Evolutionary conservation across 2,888 invertebrate species (phyloP), one percentile per base, ranked within the genome.

Genomic region (Euclidia mi): DNA sequence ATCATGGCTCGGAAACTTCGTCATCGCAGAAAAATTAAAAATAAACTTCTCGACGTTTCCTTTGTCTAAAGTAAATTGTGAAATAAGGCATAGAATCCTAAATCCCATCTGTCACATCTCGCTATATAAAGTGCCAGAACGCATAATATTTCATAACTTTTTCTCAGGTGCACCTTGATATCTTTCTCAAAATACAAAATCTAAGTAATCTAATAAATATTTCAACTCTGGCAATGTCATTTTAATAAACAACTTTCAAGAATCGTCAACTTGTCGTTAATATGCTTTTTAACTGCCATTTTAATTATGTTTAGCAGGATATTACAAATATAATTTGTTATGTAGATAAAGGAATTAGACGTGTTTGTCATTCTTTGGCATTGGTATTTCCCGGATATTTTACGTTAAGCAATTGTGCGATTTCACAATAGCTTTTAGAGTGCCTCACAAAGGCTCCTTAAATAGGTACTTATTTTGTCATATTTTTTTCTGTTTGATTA

Each of bases 321-420:
- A 61, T 69, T 61, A 55, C 56, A 34, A 11, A 52, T 32, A 58
- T 57, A 61, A 46, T 52, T 50, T 53, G 48, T 49, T 53, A 43
- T 49, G 31, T 45, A 38, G 51, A 44, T 55, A 56, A 42, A 52
- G 44, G 53, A 65, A 56, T 45, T 52, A 61, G 56, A 55, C 38
- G 20, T 50, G 52, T 64, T 72, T 58, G 53, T 59, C 56, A 55
- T 71, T 65, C 47, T 59, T 28, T 45, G 40, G 11, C 18, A 43
- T 56, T 65, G 50, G 61, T 38, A 52, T 73, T 60, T 71, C 73
- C 65, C 65, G 73, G 70, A 73, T 65, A 44, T 43, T 28, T 20
- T 3, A 32, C 32, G 38, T 64, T 64, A 42, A 48, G 42, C 45
- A 57, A 69, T 66, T 64, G 46, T 64, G 12, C 14, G 14, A 34